Evolutionary conservation across 2,797 vertebrate genomes (phyloP), one percentile per base, ranked within the genome.

Genomic region (Dallia pectoralis): DNA sequence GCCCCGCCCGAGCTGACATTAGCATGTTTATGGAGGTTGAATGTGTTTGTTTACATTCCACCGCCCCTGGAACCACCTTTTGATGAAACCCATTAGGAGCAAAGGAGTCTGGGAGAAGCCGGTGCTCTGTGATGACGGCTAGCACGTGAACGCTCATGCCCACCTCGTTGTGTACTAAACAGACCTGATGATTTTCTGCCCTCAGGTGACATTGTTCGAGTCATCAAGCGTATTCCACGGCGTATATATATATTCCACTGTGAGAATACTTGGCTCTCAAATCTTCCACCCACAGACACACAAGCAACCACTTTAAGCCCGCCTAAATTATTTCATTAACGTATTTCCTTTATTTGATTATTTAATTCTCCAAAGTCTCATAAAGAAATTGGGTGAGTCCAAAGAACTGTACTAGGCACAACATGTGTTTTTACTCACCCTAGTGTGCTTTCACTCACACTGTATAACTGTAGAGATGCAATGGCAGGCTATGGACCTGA

Each of bases 401-500:
- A 19, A 53, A 51, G 48, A 48, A 27, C 3, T 49, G 15, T 0
- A 64, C 80, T 75, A 72, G 73, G 70, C 40, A 74, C 76, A 76
- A 74, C 47, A 68, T 76, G 80, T 83, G 82, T 75, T 82, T 78
- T 82, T 74, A 11, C 81, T 74, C 81, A 84, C 82, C 84, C 49
- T 77, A 80, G 85, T 82, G 83, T 71, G 77, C 74, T 82, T 77
- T 83, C 82, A 68, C 74, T 86, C 78, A 71, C 79, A 75, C 56
- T 82, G 80, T 76, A 88, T 70, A 83, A 89, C 82, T 79, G 83
- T 71, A 71, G 74, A 68, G 78, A 77, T 66, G 83, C 82, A 85
- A 82, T 83, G 77, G 81, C 85, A 76, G 87, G 85, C 87, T 82
- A 83, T 81, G 88, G 90, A 87, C 80, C 85, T 87, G 83, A 86